phyloP scores from a whole-genome alignment of 2,797 vertebrate species.

The Danionella dracula region DNA sequence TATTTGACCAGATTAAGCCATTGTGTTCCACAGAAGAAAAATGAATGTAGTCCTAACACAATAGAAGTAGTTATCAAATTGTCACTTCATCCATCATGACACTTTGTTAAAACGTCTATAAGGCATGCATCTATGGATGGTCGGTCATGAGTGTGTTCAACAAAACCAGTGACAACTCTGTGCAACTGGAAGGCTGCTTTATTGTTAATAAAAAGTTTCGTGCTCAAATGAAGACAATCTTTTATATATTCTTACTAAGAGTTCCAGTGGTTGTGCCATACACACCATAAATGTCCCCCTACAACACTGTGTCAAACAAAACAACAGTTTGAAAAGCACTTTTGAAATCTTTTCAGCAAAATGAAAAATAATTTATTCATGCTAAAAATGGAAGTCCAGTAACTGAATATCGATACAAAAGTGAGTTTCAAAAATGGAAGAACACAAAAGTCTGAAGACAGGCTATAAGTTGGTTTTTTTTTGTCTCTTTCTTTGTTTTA shows the following conservation, averaged over 20 bases:
- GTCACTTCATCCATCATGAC: too few relatives aligned
- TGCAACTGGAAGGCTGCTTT: conserved; percentile 83
- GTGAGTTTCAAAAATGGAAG: conserved; percentile 72
- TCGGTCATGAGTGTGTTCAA: conserved; percentile 22
- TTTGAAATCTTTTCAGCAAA: conserved; percentile 66
- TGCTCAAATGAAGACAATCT: conserved; percentile 85
- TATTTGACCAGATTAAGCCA: background rate
- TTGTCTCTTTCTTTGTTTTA: conserved; percentile 61
- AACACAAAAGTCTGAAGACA: conserved; percentile 71
- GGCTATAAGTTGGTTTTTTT: conserved; percentile 60
- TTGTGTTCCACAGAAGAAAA: background rate
- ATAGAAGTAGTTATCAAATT: too few relatives aligned
- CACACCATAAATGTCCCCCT: conserved; percentile 76
- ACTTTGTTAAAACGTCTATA: too few relatives aligned
- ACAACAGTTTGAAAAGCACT: conserved; percentile 78
- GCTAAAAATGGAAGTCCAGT: conserved; percentile 67
- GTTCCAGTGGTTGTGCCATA: conserved; percentile 79
- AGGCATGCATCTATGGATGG: background rate
- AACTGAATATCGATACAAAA: conserved; percentile 74
- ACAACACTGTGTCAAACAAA: conserved; percentile 76
- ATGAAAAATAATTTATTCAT: conserved; percentile 69
- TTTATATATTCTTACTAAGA: conserved; percentile 79
- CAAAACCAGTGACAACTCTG: conserved; percentile 49
- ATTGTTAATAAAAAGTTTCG: conserved; percentile 84
- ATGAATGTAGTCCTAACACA: too few relatives aligned